Percentiles rank a stretch among this genome's conserved stretches.
These are phyloP conservation scores for Dendrolimus pini DNA, from an alignment of 2,888 invertebrate species.

Conservation along the genomic window DNA sequence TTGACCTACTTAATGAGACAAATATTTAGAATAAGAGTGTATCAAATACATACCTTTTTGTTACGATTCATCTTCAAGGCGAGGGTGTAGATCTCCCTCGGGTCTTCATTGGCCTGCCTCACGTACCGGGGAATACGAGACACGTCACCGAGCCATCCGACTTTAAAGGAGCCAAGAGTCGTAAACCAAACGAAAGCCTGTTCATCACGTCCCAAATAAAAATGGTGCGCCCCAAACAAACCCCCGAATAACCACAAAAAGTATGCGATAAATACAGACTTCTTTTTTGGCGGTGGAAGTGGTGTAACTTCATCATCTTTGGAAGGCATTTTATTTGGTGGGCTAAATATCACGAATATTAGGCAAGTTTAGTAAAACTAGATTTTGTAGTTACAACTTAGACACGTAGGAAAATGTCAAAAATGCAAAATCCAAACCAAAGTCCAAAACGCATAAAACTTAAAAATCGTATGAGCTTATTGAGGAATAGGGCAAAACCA, in stretches of 20 bases:
- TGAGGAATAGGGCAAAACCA: too few species aligned
- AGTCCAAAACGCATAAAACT: too few species aligned
- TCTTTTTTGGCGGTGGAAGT: conserved; percentile 31
- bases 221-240: conserved; percentile 91
- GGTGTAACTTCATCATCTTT: too few species aligned
- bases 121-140: conserved; percentile 92
- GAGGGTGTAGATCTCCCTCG: conserved; percentile 79
- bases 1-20: too few species aligned
- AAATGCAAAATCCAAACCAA: too few species aligned
- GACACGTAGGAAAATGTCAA: too few species aligned
- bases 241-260: conserved; percentile 93
- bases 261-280: conserved; percentile 84
- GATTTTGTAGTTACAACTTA: too few species aligned
- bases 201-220: conserved; percentile 91
- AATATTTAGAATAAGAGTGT: too few species aligned
- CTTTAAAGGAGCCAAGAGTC: conserved; percentile 90
- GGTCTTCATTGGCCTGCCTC: conserved; percentile 86
- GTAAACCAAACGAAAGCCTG: conserved; percentile 95
- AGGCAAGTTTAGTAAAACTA: conserved; percentile 54
- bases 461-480: too few species aligned
- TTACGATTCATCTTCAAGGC: conserved; percentile 77
- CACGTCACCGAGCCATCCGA: conserved; percentile 92
- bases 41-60: conserved; percentile 73
- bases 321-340: too few species aligned
- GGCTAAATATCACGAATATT: too few species aligned